A percentile compares a stretch with the other conserved stretches of the same genome.
phyloP scores from a whole-genome alignment of 2,797 vertebrate genomes.

The Crax fasciolata region DNA sequence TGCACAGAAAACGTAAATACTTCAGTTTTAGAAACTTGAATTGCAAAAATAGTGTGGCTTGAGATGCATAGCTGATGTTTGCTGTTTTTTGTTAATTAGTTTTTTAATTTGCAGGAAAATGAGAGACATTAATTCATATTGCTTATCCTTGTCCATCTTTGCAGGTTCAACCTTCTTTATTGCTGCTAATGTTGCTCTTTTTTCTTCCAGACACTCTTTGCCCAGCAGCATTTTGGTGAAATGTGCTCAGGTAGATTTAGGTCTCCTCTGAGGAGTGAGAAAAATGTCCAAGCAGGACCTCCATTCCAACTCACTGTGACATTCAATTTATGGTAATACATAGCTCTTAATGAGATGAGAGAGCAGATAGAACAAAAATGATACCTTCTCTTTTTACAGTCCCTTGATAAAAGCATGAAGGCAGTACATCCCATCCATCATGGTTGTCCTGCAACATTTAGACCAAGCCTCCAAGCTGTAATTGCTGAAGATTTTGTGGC shows the following conservation, averaged over 20 bases:
- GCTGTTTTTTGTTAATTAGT: neutral
- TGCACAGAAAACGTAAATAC: neutral
- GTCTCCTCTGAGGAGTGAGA: neutral
- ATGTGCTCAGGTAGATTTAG: conserved; percentile 47
- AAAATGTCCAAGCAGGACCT: neutral
- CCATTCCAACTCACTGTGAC: neutral
- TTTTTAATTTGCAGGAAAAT: neutral
- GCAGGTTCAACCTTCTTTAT: neutral
- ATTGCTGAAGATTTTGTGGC: neutral
- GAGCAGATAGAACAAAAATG: neutral
- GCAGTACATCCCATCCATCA: neutral
- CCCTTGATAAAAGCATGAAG: neutral
- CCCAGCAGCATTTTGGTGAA: conserved; percentile 15
- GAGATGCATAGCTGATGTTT: neutral
- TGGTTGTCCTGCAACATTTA: neutral
- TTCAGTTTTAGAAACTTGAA: neutral
- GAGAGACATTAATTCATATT: neutral
- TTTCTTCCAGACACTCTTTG: neutral
- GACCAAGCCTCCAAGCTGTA: neutral
- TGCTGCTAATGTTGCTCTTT: neutral
- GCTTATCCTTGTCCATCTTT: neutral
- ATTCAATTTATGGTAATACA: neutral
- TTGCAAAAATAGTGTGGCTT: neutral
- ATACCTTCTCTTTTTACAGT: neutral
- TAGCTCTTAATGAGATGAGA: neutral